Percentiles rank a stretch among this genome's conserved stretches.
These are phyloP conservation scores for Falco novaeseelandiae DNA, from an alignment of 2,797 vertebrate genomes.

Conservation along the genomic window DNA sequence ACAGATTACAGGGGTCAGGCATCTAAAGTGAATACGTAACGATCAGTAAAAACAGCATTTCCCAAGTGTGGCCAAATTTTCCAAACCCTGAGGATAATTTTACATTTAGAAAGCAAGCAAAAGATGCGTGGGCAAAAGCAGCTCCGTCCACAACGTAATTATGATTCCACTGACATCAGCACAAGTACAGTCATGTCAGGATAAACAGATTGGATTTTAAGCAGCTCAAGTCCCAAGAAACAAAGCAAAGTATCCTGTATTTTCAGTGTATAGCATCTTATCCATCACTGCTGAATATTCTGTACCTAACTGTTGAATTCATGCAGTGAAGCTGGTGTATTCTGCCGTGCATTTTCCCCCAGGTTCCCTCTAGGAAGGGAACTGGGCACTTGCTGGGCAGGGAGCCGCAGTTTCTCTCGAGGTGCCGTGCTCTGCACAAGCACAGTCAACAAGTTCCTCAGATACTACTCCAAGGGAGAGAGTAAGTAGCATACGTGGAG, in stretches of 20 bases:
- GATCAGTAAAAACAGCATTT: slow-evolving; percentile 58
- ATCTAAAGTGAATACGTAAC: neutral
- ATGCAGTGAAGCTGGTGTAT: neutral
- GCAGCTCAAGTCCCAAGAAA: neutral
- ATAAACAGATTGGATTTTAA: neutral
- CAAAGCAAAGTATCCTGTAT: neutral
- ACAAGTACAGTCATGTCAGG: neutral
- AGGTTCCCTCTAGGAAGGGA: neutral
- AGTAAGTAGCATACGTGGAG: neutral
- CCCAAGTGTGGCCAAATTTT: neutral
- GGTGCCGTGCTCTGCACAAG: neutral
- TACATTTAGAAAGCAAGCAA: neutral
- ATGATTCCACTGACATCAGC: neutral
- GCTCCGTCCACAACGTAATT: neutral
- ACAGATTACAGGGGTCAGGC: neutral
- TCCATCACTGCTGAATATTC: neutral
- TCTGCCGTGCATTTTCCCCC: neutral
- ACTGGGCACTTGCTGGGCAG: neutral
- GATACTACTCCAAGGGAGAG: neutral
- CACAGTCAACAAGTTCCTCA: neutral
- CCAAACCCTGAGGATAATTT: neutral
- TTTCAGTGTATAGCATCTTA: neutral
- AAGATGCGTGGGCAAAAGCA: neutral
- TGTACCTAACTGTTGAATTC: neutral
- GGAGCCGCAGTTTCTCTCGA: neutral